Base-by-base conservation (phyloP, 1,140 invertebrate species). In the Bombus breviceps region DNA sequence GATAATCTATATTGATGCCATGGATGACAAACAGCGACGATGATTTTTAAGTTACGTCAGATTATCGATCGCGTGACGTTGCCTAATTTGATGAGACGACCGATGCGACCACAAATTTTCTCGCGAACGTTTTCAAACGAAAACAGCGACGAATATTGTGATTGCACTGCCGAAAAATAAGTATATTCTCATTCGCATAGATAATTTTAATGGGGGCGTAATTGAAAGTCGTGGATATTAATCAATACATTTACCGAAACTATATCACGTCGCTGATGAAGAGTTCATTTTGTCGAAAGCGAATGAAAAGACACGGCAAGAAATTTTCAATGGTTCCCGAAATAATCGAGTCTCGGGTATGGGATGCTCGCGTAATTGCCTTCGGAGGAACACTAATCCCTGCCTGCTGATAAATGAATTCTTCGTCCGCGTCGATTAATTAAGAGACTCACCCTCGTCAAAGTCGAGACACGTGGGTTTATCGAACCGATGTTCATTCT, bases 1-100 rank as follows among this genome's bases (percentile, higher is more conserved):
- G 25, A 87, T 72, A 73, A 85, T 86, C 73, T 25, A 37, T 71
- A 68, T 43, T 53, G 75, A 69, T 71, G 85, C 43, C 66, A 39
- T 15, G 59, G 57, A 32, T 34, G 41, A 84, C 37, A 83, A 62
- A 22, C 69, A 37, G 68, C 10, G 1, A 69, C 39, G 47, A 86
- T 57, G 72, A 34, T 62, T 87, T 88, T 64, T n/a, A n/a, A 43
- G 72, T 82, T 15, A 6, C 37, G 25, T 9, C 22, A 1, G 10
- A 78, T 32, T n/a, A 87, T 28, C 59, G 12, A 32, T 59, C 59
- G 22, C 32, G 62, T 53, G 25, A 39, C n/a, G 69, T 9, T 39
- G 39, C n/a, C 1, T n/a, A n/a, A 25, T 47, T 22, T 2, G 72
- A 81, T 47, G 37, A 69, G 2, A 22, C 34, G 37, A 59, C 22